Conservation (phyloP, 2,888 invertebrate genomes). For the Paralinhomoeus sp. region DNA sequence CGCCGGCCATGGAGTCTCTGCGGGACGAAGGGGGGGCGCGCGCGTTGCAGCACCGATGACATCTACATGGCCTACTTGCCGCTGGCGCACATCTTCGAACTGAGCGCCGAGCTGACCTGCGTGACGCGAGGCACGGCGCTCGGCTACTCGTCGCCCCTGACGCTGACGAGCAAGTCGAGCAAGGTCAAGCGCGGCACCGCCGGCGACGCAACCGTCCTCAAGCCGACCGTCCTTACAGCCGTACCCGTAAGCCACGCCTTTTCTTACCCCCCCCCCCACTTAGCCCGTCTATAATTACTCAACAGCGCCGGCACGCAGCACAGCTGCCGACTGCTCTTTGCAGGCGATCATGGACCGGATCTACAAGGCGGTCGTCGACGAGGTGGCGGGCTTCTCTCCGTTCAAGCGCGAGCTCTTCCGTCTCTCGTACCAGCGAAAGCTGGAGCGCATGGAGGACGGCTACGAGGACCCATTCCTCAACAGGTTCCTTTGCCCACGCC, state of each 20-base stretch:
- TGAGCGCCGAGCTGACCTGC: constrained; percentile 45
- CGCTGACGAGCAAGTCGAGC: constrained; percentile 44
- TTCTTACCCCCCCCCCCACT: no score
- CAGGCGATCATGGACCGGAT: constrained; percentile 87
- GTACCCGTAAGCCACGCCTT: constrained; percentile 67
- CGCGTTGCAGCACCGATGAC: constrained; percentile 33
- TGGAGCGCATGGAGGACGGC: constrained; percentile 47
- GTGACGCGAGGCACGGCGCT: constrained; percentile 49
- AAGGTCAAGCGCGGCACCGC: constrained; percentile 82
- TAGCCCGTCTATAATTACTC: no score
- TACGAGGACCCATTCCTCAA: constrained; percentile 32
- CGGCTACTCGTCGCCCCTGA: constrained; percentile 83
- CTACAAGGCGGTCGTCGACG: constrained; percentile 84
- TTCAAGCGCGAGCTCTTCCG: constrained; percentile 63
- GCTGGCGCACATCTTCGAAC: constrained; percentile 82
- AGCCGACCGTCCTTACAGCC: constrained; percentile 78
- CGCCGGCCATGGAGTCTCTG: no score
- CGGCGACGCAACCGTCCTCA: constrained; percentile 71
- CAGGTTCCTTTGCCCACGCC: no score
- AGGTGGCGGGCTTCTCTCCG: constrained; percentile 50
- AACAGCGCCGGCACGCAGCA: no score
- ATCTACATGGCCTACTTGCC: constrained; percentile 82
- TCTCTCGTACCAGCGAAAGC: constrained; percentile 81
- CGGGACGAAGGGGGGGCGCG: background rate
- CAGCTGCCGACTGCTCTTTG: no score